Conservation (phyloP, 2,888 invertebrate genomes). For the Hanleya hanleyi region DNA sequence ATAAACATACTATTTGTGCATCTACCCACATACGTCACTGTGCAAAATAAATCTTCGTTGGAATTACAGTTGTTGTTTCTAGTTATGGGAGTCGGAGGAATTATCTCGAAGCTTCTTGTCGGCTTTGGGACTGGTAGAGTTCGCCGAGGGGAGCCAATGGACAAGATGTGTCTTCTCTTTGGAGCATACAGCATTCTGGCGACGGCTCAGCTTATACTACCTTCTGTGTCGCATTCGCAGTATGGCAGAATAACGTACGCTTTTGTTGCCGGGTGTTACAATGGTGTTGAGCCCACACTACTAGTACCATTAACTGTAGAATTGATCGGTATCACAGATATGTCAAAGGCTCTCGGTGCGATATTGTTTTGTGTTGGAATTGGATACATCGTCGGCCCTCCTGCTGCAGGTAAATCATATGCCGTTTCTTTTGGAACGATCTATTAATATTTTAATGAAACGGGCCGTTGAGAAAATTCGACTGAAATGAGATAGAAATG, state of each 20-base stretch:
- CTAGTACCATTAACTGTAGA: not conserved
- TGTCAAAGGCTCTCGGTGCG: not conserved
- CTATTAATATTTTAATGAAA: too few relatives aligned
- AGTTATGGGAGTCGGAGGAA: too few relatives aligned
- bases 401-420: not conserved
- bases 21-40: too few relatives aligned
- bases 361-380: not conserved
- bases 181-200: not conserved
- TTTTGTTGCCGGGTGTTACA: not conserved
- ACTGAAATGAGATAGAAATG: too few relatives aligned
- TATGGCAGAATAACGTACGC: not conserved
- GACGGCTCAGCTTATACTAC: not conserved
- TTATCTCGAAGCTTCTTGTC: too few relatives aligned
- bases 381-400: not conserved
- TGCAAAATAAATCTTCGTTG: too few relatives aligned
- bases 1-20: too few relatives aligned
- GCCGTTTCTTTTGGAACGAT: too few relatives aligned
- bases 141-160: not conserved
- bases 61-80: too few relatives aligned
- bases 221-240: not conserved
- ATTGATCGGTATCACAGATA: not conserved
- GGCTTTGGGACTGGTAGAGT: not conserved
- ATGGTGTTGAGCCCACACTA: not conserved
- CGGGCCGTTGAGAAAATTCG: too few relatives aligned
- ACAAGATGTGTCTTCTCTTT: not conserved